Base-by-base conservation (phyloP, 37 sponge, comb jelly and placozoan genomes). In the Corticium candelabrum region DNA sequence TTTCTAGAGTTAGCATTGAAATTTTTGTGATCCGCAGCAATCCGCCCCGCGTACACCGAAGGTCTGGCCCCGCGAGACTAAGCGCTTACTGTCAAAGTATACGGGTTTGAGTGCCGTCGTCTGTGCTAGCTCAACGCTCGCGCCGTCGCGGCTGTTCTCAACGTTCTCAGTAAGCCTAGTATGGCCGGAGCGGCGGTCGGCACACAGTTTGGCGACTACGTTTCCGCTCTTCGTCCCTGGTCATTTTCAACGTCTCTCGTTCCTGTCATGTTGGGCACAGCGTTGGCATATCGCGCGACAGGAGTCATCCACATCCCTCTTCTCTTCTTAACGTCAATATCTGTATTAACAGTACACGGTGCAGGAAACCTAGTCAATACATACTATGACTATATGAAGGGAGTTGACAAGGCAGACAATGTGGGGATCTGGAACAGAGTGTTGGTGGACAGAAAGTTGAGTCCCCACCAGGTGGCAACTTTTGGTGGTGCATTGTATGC, bases 301-400 rank as follows among this genome's bases (percentile, higher is more conserved):
- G 76, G 74, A 7, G 37, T 75, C 33, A 84, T 90, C 76, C 31
- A 62, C 35, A 1, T 80, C 1, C 11, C 35, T 11, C 32, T 74
- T 29, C 57, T 62, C 29, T 2, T 76, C 7, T 62, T 88, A 37
- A 74, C 79, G 37, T 57, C 85, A 0, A 38, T 86, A 3, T 78
- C 88, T 11, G 40, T 84, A 1, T 37, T 90, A 27, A 74, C 91
- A 1, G 88, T 93, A 37, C 90, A 93, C 43, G 83, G 83, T n/a
- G 94, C 94, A 15, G 94, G 91, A 32, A 93, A 93, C 38, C 77
- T 89, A 73, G 94, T 93, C 33, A 93, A 93, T 56, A 90, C 88
- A 2, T 93, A 87, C 76, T 90, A 90, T 68, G 91, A 93, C 35
- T 79, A 67, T 39, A 87, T 87, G 77, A 41, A 80, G 31, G 82